Base-by-base conservation (phyloP, 2,797 vertebrate species). In the Gymnopithys bicolor region DNA sequence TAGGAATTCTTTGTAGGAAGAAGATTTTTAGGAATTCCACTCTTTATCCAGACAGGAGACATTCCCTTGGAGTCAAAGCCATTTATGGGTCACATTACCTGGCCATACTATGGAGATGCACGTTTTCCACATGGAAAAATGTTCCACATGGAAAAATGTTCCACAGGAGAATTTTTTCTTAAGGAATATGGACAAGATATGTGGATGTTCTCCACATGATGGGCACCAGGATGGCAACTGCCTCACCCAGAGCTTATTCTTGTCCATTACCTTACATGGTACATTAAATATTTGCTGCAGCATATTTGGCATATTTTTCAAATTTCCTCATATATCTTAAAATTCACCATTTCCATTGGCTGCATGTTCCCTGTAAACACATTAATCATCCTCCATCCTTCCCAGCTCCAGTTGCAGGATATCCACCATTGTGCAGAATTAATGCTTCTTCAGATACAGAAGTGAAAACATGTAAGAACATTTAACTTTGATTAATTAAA, bases 401-500 rank as follows among this genome's bases (percentile, higher is more conserved):
- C 89, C 63, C 6, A 1, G 25, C 85, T 79, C 63, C 74, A 30
- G 13, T 91, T 45, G 87, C 58, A 93, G 89, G 69, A 89, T 68
- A 63, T 45, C 87, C 14, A 30, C 75, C 43, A 11, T 66, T 83
- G 82, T 69, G 76, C 32, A 35, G 87, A 91, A 90, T 91, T 90
- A 93, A 92, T 88, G 89, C 3, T 8, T 52, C 49, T 73, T 92
- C 66, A 59, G 73, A 86, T 51, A 89, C 64, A 73, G 62, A 86
- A 91, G 37, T 37, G 73, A 59, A 89, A 92, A 90, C 75, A 66
- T 15, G 59, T 30, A 81, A 76, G 81, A 90, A 83, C 82, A 66
- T 87, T 95, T 94, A 94, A 90, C 76, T 91, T 95, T 96, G 95
- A 97, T 97, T 93, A 91, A 97, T 96, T 96, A 90, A 96, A 93